These are phyloP conservation scores for human (Homo sapiens) DNA, from an alignment of 2,113 vertebrate species.

Conservation along the genomic window DNA sequence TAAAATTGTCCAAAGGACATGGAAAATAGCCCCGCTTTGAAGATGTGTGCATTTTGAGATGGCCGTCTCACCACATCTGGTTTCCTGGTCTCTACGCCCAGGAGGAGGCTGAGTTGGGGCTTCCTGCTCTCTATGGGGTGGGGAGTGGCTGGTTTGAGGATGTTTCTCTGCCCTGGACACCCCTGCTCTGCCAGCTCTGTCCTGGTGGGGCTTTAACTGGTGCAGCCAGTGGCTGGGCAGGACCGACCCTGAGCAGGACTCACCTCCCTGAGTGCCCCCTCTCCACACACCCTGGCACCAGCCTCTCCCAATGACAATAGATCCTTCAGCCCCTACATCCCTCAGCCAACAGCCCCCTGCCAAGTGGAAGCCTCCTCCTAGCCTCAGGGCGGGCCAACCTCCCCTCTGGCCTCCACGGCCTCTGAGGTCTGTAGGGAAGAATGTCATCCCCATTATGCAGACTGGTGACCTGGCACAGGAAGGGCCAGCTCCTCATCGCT, in stretches of 20 bases:
- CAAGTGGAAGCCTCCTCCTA: not conserved
- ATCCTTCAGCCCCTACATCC: not conserved
- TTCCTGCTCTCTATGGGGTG: not conserved
- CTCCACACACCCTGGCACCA: accelerated
- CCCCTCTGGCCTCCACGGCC: not conserved
- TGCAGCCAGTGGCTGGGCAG: not conserved
- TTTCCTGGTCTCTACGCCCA: not conserved
- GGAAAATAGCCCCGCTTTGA: conserved; percentile 33
- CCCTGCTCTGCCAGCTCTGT: not conserved
- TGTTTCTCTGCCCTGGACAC: not conserved
- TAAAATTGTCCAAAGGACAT: conserved; percentile 63
- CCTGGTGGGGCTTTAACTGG: not conserved
- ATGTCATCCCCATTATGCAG: not conserved
- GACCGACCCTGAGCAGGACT: not conserved
- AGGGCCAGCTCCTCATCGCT: not conserved
- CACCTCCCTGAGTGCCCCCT: not conserved
- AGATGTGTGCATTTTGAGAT: not conserved
- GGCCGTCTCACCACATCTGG: accelerated
- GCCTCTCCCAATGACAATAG: not conserved
- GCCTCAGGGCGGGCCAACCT: not conserved
- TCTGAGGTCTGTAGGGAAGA: not conserved
- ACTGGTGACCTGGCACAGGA: not conserved
- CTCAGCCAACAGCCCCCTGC: not conserved
- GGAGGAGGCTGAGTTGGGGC: not conserved
- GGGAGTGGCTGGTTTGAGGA: not conserved